These are phyloP conservation scores for Apostichopus parvimensis DNA, from an alignment of 35 echinoderm and acorn worm genomes.

Conservation along the genomic window DNA sequence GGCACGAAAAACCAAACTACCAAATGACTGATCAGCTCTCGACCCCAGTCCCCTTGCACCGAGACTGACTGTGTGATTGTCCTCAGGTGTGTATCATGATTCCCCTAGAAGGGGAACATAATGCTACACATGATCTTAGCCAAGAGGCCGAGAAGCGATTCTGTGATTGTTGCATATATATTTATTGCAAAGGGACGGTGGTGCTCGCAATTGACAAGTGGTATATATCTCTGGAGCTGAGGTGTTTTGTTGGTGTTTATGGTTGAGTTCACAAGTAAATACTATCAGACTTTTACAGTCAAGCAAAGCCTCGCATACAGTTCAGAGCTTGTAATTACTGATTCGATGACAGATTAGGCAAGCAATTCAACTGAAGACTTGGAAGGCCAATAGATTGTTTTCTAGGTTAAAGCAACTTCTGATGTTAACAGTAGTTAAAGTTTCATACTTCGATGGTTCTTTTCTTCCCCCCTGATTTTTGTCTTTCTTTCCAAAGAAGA, in stretches of 20 bases:
- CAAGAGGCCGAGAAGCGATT: too few species aligned
- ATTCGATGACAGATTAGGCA: background rate
- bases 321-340: background rate
- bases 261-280: background rate
- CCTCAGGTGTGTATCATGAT: too few species aligned
- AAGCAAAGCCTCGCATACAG: background rate
- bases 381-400: background rate
- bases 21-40: too few species aligned
- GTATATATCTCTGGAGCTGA: background rate
- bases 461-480: background rate
- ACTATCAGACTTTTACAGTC: background rate
- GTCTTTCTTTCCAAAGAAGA: background rate
- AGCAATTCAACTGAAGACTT: background rate
- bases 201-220: too few species aligned
- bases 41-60: too few species aligned
- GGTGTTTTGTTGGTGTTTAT: background rate
- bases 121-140: too few species aligned
- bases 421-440: background rate
- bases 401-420: background rate
- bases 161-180: too few species aligned
- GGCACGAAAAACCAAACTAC: too few species aligned
- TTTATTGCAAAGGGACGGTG: too few species aligned
- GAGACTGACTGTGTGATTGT: too few species aligned
- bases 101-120: too few species aligned
- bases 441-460: background rate